phyloP scores from a whole-genome alignment of 2,113 vertebrate species.

The Callaeas wilsoni region DNA sequence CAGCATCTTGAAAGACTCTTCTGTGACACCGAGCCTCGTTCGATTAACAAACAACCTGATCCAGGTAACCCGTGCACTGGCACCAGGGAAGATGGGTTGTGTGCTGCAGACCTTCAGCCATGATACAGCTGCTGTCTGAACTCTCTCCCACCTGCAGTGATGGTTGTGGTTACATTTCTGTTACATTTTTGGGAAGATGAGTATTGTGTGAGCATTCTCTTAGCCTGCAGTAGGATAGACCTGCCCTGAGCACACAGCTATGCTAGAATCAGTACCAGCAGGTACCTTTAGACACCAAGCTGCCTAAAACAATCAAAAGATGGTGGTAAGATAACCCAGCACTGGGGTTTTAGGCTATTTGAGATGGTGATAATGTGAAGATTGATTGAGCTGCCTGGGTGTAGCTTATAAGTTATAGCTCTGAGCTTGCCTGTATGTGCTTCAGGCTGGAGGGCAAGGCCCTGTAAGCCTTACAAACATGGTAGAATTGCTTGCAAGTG shows the following conservation, averaged over 20 bases:
- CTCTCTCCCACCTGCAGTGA: neutral
- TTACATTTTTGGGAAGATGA: neutral
- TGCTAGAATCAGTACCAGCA: neutral
- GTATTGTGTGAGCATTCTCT: neutral
- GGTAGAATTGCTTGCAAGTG: neutral
- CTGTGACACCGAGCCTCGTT: constrained; percentile 73
- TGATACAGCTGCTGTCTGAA: neutral
- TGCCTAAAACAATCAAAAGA: neutral
- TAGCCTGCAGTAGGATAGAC: neutral
- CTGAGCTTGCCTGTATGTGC: neutral
- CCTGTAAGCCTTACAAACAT: rapidly evolving
- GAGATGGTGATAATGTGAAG: neutral
- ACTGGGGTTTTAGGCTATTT: rapidly evolving
- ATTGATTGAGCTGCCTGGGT: neutral
- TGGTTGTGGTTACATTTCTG: neutral
- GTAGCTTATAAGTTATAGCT: neutral
- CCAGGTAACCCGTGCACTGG: constrained; percentile 75
- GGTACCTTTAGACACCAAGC: neutral
- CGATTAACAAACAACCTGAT: constrained; percentile 92
- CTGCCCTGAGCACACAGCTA: neutral
- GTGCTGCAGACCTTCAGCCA: neutral
- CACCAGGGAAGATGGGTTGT: neutral
- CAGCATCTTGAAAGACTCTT: constrained; percentile 73
- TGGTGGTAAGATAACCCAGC: neutral
- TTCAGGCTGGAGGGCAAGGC: neutral